Percentiles rank a stretch among this genome's conserved stretches.
phyloP scores from a whole-genome alignment of 2,113 vertebrate species.

The Cacatua alba region DNA sequence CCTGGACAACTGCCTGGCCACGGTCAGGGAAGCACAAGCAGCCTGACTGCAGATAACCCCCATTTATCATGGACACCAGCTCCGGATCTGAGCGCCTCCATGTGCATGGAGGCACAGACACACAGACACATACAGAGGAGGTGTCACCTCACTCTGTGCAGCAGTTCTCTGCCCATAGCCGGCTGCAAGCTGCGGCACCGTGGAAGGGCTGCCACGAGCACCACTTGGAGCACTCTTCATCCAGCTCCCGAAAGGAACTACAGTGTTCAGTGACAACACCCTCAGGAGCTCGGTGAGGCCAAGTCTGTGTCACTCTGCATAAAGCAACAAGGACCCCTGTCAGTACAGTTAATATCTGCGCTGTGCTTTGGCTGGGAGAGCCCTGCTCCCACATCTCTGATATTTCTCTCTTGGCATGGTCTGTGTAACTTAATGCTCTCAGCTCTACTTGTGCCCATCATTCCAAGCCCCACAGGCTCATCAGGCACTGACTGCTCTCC shows the following conservation, averaged over 20 bases:
- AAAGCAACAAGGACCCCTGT: background rate
- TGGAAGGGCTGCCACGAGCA: background rate
- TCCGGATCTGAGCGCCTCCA: rapidly evolving
- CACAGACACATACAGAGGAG: background rate
- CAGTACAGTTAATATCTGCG: background rate
- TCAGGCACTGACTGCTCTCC: background rate
- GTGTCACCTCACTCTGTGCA: rapidly evolving
- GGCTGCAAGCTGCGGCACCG: background rate
- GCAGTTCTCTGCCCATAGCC: background rate
- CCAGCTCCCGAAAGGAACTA: background rate
- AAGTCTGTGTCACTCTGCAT: background rate
- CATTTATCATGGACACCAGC: background rate
- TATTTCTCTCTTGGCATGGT: background rate
- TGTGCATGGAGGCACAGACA: background rate
- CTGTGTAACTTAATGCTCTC: background rate
- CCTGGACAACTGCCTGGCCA: background rate
- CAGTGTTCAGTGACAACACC: background rate
- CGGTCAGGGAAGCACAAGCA: background rate
- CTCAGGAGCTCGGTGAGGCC: background rate
- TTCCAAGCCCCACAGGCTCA: background rate
- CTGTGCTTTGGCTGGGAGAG: background rate
- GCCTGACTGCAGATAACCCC: background rate
- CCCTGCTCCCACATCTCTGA: background rate
- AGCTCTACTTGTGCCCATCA: background rate
- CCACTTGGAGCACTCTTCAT: background rate